Percentiles rank a stretch among this genome's conserved stretches.
These are phyloP conservation scores for Heteromyza rotundicornis DNA, from an alignment of 2,888 invertebrate species.

Conservation along the genomic window DNA sequence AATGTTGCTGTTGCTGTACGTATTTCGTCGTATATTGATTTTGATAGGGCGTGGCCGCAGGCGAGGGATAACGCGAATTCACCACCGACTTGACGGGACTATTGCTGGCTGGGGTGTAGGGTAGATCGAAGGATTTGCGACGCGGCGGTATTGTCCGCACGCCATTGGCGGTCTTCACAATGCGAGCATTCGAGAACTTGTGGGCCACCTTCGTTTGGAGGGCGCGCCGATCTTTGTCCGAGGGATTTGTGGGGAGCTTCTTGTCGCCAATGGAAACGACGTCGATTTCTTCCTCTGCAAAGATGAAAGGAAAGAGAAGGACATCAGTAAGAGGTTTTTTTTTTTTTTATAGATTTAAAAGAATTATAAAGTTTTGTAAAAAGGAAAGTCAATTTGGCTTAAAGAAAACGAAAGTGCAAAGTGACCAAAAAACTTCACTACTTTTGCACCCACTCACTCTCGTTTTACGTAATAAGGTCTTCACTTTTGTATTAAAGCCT, in stretches of 20 bases:
- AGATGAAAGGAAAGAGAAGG: conserved; percentile 16
- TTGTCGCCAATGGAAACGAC: conserved; percentile 76
- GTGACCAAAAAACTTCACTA: too few species aligned
- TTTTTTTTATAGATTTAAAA: too few species aligned
- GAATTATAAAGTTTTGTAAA: too few species aligned
- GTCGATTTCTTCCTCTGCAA: conserved; percentile 77
- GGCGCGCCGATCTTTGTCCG: conserved; percentile 72
- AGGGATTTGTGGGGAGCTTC: conserved; percentile 73
- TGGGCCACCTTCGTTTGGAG: conserved; percentile 69
- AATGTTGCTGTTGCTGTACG: conserved; percentile 60
- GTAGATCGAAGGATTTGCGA: conserved; percentile 44
- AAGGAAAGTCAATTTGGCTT: too few species aligned
- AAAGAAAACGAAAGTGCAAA: too few species aligned
- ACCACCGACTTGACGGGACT: conserved; percentile 56
- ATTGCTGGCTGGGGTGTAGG: conserved; percentile 55
- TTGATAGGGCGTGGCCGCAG: conserved; percentile 52
- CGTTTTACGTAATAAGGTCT: too few species aligned
- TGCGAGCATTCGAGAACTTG: conserved; percentile 62
- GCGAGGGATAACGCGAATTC: conserved; percentile 57
- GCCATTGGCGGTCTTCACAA: conserved; percentile 51
- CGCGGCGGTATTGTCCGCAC: conserved; percentile 48
- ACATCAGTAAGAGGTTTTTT: too few species aligned
- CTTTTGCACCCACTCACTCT: too few species aligned
- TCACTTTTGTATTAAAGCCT: too few species aligned
- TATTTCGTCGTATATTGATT: conserved; percentile 38